These are phyloP conservation scores for Drosophila willistoni DNA, from an alignment of 1,140 invertebrate genomes.

Conservation along the genomic window DNA sequence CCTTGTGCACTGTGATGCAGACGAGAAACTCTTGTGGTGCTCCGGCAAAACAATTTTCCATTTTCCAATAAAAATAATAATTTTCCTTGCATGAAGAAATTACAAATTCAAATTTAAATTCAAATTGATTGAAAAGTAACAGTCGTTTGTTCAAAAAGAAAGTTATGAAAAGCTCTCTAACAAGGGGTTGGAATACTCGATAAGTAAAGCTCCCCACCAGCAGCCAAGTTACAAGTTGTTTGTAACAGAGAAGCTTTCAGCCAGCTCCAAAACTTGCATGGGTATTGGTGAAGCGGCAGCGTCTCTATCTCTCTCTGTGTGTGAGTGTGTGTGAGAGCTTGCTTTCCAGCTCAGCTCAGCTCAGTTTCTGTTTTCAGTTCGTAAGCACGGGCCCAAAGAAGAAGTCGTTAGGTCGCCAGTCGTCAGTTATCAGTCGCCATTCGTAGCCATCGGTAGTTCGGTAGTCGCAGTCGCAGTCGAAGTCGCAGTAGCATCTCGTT, in stretches of 20 bases:
- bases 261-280: slow-evolving; percentile 34
- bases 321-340: slow-evolving; percentile 22
- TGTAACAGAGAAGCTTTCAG: slow-evolving; percentile 22
- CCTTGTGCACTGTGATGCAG: slow-evolving; percentile 79
- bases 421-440: slow-evolving; percentile 41
- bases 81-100: background rate
- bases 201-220: slow-evolving; percentile 18
- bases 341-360: slow-evolving; percentile 36
- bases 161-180: slow-evolving; percentile 24
- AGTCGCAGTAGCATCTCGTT: slow-evolving; percentile 5
- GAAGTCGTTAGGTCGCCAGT: slow-evolving; percentile 42
- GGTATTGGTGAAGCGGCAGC: slow-evolving; percentile 25
- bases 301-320: background rate
- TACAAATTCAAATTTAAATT: background rate
- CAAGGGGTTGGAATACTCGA: slow-evolving; percentile 10
- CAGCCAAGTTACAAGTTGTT: slow-evolving; percentile 3
- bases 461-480: slow-evolving; percentile 34
- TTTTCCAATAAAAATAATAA: background rate
- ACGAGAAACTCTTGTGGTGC: slow-evolving; percentile 72
- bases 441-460: slow-evolving; percentile 28
- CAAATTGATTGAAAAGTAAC: slow-evolving; percentile 11
- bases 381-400: slow-evolving; percentile 57
- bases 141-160: slow-evolving; percentile 7
- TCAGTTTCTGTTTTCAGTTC: slow-evolving; percentile 48
- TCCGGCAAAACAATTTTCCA: slow-evolving; percentile 65